A percentile compares a stretch with the other conserved stretches of the same genome.
Evolutionary conservation across 2,888 invertebrate species (phyloP).

Genomic region (Brachynemurus nebulosus): DNA sequence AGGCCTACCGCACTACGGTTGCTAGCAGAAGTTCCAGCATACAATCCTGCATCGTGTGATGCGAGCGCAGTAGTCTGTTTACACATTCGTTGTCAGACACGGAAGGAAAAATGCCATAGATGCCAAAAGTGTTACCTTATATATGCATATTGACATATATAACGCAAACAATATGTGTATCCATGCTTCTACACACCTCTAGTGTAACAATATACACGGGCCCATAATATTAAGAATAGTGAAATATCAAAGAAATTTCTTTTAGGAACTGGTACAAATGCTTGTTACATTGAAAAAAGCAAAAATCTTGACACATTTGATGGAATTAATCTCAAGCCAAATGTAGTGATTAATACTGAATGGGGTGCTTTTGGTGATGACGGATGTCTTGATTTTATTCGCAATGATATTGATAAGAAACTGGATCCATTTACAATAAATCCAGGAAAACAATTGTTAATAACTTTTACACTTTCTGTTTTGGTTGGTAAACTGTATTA

Average conservation of each 20-base stretch:
- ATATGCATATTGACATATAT: too few species aligned
- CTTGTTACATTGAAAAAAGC: conserved; percentile 85
- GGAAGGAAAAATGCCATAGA: too few species aligned
- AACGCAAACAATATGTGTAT: not conserved
- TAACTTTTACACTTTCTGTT: conserved; percentile 11
- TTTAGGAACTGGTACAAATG: conserved; percentile 86
- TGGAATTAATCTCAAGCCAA: conserved; percentile 41
- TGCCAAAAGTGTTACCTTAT: too few species aligned
- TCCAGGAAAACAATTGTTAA: conserved; percentile 68
- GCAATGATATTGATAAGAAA: conserved; percentile 72
- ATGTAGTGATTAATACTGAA: conserved; percentile 87
- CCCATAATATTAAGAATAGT: too few species aligned
- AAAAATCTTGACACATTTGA: conserved; percentile 71
- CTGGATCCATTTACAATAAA: conserved; percentile 78
- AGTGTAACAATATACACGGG: too few species aligned
- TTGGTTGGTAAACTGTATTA: too few species aligned
- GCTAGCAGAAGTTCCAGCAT: too few species aligned
- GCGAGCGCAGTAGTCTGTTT: too few species aligned
- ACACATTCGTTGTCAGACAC: too few species aligned
- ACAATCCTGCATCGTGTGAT: too few species aligned
- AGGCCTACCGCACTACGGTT: too few species aligned
- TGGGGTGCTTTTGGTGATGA: conserved; percentile 97
- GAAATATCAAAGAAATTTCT: too few species aligned
- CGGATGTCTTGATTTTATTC: conserved; percentile 70
- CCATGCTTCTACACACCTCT: not conserved